Conservation (phyloP, 2,888 invertebrate species). For the Drosophila cognata region DNA sequence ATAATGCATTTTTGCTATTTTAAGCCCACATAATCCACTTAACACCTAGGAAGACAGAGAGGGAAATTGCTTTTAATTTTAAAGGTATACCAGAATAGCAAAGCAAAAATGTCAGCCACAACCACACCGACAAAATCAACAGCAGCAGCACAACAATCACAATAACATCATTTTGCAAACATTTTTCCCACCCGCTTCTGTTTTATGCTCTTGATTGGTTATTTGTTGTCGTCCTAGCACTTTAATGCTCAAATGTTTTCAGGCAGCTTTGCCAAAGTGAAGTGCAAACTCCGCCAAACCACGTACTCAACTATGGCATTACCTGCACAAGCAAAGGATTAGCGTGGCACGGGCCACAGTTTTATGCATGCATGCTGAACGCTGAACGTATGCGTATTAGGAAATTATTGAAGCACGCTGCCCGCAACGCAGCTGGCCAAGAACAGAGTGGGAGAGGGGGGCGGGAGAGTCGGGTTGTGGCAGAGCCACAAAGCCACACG, state of each 20-base stretch:
- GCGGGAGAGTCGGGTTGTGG: background rate
- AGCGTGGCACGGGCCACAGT: conserved; percentile 33
- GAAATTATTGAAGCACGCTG: conserved; percentile 67
- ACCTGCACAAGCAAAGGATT: conserved; percentile 47
- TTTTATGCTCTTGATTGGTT: conserved; percentile 5
- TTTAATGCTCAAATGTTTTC: conserved; percentile 69
- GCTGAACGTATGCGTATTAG: conserved; percentile 52
- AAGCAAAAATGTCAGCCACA: conserved; percentile 30
- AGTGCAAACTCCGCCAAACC: conserved; percentile 27
- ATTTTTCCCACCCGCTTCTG: conserved; percentile 32
- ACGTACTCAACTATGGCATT: conserved; percentile 3
- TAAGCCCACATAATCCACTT: conserved; percentile 16
- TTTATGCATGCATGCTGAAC: conserved; percentile 28
- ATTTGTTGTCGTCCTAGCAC: conserved; percentile 33
- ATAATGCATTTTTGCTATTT: conserved; percentile 6
- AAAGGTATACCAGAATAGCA: conserved; percentile 16
- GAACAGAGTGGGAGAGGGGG: background rate
- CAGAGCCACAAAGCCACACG: conserved; percentile 58
- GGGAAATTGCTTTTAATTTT: conserved; percentile 18
- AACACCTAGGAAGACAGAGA: background rate
- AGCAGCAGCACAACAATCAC: background rate
- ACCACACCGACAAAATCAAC: conserved; percentile 8
- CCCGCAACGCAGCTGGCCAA: conserved; percentile 3
- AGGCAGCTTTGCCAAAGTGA: conserved; percentile 22
- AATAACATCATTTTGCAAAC: conserved; percentile 36